Base-by-base conservation (phyloP, 2,888 invertebrate genomes). In the Cenopis cana region DNA sequence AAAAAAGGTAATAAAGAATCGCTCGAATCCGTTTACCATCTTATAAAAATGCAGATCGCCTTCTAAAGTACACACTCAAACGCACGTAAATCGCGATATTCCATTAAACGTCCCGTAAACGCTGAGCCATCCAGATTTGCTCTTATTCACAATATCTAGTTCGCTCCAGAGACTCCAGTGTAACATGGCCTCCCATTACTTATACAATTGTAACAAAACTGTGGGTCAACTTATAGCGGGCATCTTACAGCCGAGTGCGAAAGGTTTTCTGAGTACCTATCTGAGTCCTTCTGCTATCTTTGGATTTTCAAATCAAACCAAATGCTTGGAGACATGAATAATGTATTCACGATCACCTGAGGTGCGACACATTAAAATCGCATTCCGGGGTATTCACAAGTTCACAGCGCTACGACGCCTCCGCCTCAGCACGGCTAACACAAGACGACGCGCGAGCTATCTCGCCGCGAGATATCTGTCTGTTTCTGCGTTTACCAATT, bases 21-120 rank as follows among this genome's bases (percentile, higher is more conserved):
- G 64, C 38, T 64, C 50, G 18, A 62, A 64, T 64, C 64, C 38
- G 64, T 64, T 64, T 64, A 64, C 64, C 36, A 36, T 64, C 64
- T 64, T 64, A 64, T 64, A 64, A 64, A 64, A 64, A 52, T 64
- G 64, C 52, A 64, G 64, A 64, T 54, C 54, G 11, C 54, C 52
- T 20, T 5, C 60, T 41, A 36, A 50, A 50, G 64, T 20, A 20
- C 38, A 24, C 38, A 64, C 64, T 64, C 52, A 54, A 54, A 54
- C 52, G 52, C 52, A 38, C 10, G 52, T 52, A 54, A 64, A 64
- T 54, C 52, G 20, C 38, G 64, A 64, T 64, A 38, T 64, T 64
- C 64, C 64, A 64, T 64, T 64, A 64, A 64, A 64, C 24, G 64
- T 46, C 52, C 38, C 64, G 38, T 64, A 64, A 62, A 54, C 14